A percentile compares a stretch with the other conserved stretches of the same genome.
Evolutionary conservation across 1,140 invertebrate species (phyloP).

Genomic region (Homarus americanus): DNA sequence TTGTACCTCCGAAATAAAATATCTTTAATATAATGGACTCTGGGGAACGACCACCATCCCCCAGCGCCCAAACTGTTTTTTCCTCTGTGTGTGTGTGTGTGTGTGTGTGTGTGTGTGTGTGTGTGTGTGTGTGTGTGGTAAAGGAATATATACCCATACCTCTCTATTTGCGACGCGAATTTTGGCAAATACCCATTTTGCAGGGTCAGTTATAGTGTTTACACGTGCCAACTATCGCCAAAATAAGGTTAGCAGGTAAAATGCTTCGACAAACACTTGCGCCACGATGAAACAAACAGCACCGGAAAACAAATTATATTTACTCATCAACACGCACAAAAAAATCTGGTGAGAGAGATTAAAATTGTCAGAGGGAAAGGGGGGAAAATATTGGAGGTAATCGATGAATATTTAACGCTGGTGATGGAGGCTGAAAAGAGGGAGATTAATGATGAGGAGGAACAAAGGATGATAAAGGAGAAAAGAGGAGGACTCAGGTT

Average conservation of each 20-base stretch:
- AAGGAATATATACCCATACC: too few species aligned
- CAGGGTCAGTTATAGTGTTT: slow-evolving; percentile 25
- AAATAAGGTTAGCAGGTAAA: slow-evolving; percentile 5
- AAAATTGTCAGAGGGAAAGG: slow-evolving; percentile 1
- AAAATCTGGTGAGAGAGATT: slow-evolving; percentile 9
- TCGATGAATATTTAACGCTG: slow-evolving; percentile 24
- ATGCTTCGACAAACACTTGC: slow-evolving; percentile 26
- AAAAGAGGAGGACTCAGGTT: neutral
- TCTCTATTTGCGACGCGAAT: slow-evolving; percentile 20
- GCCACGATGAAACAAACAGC: slow-evolving; percentile 20
- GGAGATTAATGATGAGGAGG: slow-evolving; percentile 29
- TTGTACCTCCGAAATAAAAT: too few species aligned
- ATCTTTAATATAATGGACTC: too few species aligned
- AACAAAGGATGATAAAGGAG: slow-evolving; percentile 20
- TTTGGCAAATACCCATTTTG: slow-evolving; percentile 18
- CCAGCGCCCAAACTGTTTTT: too few species aligned
- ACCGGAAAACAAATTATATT: neutral
- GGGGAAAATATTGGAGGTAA: neutral
- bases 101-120: too few species aligned
- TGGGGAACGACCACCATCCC: too few species aligned
- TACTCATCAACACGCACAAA: slow-evolving; percentile 4
- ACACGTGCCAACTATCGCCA: neutral
- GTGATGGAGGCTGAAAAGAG: slow-evolving; percentile 4
- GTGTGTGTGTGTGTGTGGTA: too few species aligned
- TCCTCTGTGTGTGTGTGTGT: too few species aligned